A percentile compares a stretch with the other conserved stretches of the same genome.
phyloP scores from a whole-genome alignment of 2,797 vertebrate species.

The Paramormyrops hopkinsi region DNA sequence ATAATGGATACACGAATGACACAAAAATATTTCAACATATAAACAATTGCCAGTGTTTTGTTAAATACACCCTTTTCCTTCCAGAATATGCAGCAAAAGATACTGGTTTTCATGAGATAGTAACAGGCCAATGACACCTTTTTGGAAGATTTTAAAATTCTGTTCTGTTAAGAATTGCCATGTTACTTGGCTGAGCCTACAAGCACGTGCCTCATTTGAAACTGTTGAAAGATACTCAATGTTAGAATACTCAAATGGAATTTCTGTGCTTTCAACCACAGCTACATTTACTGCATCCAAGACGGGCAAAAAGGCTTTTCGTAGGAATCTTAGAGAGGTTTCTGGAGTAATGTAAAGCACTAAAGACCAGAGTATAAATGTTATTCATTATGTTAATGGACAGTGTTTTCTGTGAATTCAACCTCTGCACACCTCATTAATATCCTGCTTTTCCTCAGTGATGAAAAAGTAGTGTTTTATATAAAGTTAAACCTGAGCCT shows the following conservation, averaged over 20 bases:
- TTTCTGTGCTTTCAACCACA: conserved; percentile 25
- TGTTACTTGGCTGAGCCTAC: conserved; percentile 51
- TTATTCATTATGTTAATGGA: conserved; percentile 36
- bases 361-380: conserved; percentile 29
- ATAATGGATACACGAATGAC: not conserved
- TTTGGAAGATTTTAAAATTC: not conserved
- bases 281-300: conserved; percentile 16
- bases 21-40: not conserved
- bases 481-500: conserved; percentile 20
- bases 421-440: conserved; percentile 19
- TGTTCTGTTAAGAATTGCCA: not conserved
- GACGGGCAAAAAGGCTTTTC: conserved; percentile 23
- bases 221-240: conserved; percentile 45
- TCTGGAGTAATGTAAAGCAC: conserved; percentile 17
- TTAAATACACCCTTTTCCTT: not conserved
- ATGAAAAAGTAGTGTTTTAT: conserved; percentile 16
- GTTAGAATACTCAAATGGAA: conserved; percentile 36
- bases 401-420: conserved; percentile 22
- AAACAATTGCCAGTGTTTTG: not conserved
- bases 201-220: conserved; percentile 52
- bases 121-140: conserved; percentile 21
- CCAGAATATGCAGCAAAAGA: conserved; percentile 2
- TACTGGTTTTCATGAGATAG: not conserved
- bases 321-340: conserved; percentile 32
- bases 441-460: conserved; percentile 21